These are phyloP conservation scores for Dasypogon diadema DNA, from an alignment of 2,888 invertebrate species.

Conservation along the genomic window DNA sequence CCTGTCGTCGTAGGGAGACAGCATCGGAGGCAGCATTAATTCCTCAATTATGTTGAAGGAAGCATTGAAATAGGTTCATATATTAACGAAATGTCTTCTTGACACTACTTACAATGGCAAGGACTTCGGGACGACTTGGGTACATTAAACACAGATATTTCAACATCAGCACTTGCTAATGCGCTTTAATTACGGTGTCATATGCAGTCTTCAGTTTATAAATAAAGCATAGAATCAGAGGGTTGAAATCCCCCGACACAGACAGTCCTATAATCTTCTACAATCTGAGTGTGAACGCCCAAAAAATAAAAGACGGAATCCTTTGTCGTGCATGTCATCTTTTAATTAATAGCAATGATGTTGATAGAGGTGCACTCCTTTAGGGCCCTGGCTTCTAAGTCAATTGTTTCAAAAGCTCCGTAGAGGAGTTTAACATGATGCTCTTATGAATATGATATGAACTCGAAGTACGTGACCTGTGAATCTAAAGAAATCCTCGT, in stretches of 20 bases:
- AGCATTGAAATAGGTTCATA: slow-evolving; percentile 22
- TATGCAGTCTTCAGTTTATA: too few relatives aligned
- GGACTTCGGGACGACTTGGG: background rate
- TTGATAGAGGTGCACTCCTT: slow-evolving; percentile 26
- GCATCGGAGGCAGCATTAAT: slow-evolving; percentile 19
- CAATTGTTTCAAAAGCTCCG: slow-evolving; percentile 32
- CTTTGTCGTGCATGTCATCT: slow-evolving; percentile 23
- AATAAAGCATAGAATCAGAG: too few relatives aligned
- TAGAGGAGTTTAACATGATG: slow-evolving; percentile 18
- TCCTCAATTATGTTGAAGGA: slow-evolving; percentile 26
- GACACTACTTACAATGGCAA: background rate
- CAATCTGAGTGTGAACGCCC: too few relatives aligned
- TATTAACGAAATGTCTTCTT: slow-evolving; percentile 2
- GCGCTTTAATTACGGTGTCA: slow-evolving; percentile 9
- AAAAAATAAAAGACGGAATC: too few relatives aligned
- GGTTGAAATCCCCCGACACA: too few relatives aligned
- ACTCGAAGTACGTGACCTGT: slow-evolving; percentile 37
- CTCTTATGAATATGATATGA: slow-evolving; percentile 42
- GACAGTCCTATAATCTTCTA: too few relatives aligned
- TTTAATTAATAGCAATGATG: slow-evolving; percentile 23
- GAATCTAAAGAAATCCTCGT: background rate
- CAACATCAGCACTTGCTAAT: background rate
- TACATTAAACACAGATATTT: slow-evolving; percentile 10
- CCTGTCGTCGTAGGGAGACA: slow-evolving; percentile 18
- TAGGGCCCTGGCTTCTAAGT: slow-evolving; percentile 4